phyloP scores from a whole-genome alignment of 2,113 vertebrate genomes.

The Collichthys lucidus region DNA sequence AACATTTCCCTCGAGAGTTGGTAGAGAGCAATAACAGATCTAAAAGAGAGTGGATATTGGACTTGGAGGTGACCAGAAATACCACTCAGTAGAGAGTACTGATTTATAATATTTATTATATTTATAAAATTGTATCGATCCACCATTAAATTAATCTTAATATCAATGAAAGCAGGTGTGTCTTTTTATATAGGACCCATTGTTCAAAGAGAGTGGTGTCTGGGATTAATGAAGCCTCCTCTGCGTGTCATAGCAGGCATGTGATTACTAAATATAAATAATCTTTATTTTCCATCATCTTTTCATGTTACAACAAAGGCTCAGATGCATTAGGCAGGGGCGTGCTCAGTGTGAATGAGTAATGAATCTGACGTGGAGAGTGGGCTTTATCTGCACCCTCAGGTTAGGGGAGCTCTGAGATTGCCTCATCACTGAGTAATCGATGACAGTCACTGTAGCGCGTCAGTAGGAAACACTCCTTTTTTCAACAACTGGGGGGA shows the following conservation, averaged over 20 bases:
- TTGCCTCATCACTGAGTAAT: slow-evolving; percentile 66
- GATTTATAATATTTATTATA: no score
- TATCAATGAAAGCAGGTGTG: not conserved
- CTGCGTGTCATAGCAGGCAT: slow-evolving; percentile 47
- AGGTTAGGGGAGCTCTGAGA: slow-evolving; percentile 6
- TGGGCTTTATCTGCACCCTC: not conserved
- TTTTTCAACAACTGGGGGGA: fast-evolving
- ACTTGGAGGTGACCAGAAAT: not conserved
- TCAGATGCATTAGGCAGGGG: not conserved
- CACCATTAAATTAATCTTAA: not conserved
- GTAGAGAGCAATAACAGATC: not conserved
- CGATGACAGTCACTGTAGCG: not conserved
- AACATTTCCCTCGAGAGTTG: not conserved
- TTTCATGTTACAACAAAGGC: slow-evolving; percentile 12
- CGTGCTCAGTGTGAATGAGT: not conserved
- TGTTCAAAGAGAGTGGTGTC: not conserved
- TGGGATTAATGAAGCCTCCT: not conserved
- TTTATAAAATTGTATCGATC: not conserved
- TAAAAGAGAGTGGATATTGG: not conserved
- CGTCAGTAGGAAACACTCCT: not conserved
- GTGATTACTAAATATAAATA: not conserved
- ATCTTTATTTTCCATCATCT: not conserved
- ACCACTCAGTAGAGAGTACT: not conserved
- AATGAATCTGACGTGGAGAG: slow-evolving; percentile 6
- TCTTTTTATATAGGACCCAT: not conserved